Evolutionary conservation across 92 coral and sea anemone genomes (phyloP).

Genomic region (Phenganax stokvisi): DNA sequence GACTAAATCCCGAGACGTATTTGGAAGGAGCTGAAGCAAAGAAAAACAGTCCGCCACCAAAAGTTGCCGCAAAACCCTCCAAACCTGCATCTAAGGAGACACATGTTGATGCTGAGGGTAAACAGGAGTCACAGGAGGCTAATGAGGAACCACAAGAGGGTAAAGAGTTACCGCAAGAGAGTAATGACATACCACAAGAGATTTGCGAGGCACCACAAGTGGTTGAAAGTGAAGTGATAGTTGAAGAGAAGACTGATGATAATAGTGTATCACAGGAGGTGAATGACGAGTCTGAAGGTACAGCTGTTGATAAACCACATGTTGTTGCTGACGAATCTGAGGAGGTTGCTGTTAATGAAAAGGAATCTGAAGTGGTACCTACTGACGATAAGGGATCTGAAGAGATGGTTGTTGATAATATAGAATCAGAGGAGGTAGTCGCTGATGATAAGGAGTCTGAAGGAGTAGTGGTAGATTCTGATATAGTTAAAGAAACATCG

Average conservation of each 20-base stretch:
- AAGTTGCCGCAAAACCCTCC: slow-evolving; percentile 33
- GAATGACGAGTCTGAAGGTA: background rate
- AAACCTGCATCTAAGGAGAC: background rate
- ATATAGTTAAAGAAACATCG: background rate
- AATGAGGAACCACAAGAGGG: background rate
- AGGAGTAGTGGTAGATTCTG: background rate
- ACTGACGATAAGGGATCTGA: slow-evolving; percentile 39
- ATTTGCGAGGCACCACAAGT: background rate
- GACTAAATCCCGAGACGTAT: slow-evolving; percentile 36
- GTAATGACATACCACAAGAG: background rate
- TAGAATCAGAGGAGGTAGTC: slow-evolving; percentile 14
- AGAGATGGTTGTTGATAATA: slow-evolving; percentile 37
- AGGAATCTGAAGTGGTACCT: slow-evolving; percentile 47
- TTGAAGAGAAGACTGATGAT: background rate
- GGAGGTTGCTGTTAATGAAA: background rate
- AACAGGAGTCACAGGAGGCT: background rate
- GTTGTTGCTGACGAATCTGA: background rate
- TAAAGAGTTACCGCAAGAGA: background rate
- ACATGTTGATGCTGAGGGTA: background rate
- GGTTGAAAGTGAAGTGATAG: background rate
- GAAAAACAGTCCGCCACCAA: slow-evolving; percentile 16
- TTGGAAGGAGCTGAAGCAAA: slow-evolving; percentile 12
- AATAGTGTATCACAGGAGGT: background rate
- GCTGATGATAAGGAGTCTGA: slow-evolving; percentile 3
- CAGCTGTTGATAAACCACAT: background rate